These are phyloP conservation scores for Boulengeromyrus knoepffleri DNA, from an alignment of 2,113 vertebrate genomes.

Conservation along the genomic window DNA sequence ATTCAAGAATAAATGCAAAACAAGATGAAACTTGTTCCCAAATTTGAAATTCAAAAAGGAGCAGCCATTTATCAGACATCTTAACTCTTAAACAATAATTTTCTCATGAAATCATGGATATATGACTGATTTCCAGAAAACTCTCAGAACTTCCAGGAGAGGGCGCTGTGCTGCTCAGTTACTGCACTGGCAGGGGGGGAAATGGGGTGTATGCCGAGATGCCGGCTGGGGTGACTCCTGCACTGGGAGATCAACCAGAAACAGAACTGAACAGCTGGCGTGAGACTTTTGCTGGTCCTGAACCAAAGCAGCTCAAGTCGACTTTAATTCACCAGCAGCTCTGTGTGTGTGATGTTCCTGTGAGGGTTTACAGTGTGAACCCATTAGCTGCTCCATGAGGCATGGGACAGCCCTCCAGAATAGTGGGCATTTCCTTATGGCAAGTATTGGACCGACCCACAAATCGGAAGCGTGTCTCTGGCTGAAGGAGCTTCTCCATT, in stretches of 20 bases:
- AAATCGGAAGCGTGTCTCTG: too few relatives aligned
- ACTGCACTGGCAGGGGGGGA: neutral
- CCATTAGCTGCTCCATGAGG: too few relatives aligned
- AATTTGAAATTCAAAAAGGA: neutral
- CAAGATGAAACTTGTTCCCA: neutral
- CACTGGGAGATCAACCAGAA: neutral
- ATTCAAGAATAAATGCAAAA: neutral
- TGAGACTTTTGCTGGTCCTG: neutral
- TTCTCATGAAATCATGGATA: neutral
- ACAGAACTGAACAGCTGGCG: neutral
- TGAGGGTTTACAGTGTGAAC: too few relatives aligned
- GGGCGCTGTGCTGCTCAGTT: neutral
- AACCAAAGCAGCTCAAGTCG: neutral
- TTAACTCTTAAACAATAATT: neutral
- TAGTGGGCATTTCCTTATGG: too few relatives aligned
- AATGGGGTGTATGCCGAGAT: neutral
- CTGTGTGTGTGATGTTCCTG: too few relatives aligned
- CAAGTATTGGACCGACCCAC: too few relatives aligned
- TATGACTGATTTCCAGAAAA: neutral
- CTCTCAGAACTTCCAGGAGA: neutral
- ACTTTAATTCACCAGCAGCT: too few relatives aligned
- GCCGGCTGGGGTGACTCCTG: neutral
- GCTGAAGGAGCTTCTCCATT: too few relatives aligned
- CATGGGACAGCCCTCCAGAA: too few relatives aligned
- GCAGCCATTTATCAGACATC: neutral